Evolutionary conservation across 2,888 invertebrate species (phyloP), one percentile per base, ranked within the genome.

Genomic region (Xiphydria camelus): DNA sequence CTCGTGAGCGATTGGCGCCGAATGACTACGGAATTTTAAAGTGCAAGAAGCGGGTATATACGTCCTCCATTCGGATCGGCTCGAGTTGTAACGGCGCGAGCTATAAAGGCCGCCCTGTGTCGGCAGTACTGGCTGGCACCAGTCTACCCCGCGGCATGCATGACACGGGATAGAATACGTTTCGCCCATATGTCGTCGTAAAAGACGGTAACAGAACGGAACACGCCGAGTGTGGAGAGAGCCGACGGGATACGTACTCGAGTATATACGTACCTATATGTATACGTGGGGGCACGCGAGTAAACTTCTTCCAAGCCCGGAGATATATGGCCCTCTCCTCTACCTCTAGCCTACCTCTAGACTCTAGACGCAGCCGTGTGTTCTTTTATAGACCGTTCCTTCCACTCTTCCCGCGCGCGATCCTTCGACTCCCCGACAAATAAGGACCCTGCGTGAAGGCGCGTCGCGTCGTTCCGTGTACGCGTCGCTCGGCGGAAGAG

Each of bases 91-190:
- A 26, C 23, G 31, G 35, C 31, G 34, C 36, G 25, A 32, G 40
- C 34, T 33, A 31, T 47, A 44, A 45, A 47, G 44, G 40, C 32
- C 41, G 37, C 36, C n/a, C n/a, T n/a, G n/a, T 48, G 47, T 36
- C 44, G 44, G 18, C 46, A 31, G 39, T 38, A 46, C 39, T 49
- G 46, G 39, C 7, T 7, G 7, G 10, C 14, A 22, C 6, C 25
- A 23, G 36, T 7, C 17, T 15, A 35, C 23, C 19, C 7, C 15
- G 31, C 14, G 23, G 34, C 7, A 35, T 19, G 32, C 41, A 32
- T 35, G 32, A 36, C 36, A 37, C 19, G 23, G 25, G 14, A 42
- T 25, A 36, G 10, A 18, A 15, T 29, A 26, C 29, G 15, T 23
- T 43, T 37, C 35, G 38, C 42, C 39, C 41, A 35, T 51, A 22